Percentiles rank a stretch among this genome's conserved stretches.
Conservation (phyloP, 1,140 invertebrate species). For the Tetragnatha versicolor region DNA sequence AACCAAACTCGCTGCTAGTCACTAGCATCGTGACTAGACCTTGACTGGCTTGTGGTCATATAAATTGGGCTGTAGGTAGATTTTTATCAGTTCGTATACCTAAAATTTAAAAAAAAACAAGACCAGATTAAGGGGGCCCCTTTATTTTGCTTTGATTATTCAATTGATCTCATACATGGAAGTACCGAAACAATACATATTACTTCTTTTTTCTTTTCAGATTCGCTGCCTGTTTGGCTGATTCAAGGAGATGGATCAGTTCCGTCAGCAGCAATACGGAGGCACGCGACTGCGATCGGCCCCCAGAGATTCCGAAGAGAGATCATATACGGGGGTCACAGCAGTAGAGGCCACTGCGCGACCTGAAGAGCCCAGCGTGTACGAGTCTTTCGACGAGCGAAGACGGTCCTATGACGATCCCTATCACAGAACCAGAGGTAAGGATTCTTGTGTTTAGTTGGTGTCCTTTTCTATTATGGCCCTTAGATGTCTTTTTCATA, state of each 20-base stretch:
- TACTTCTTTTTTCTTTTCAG: slow-evolving; percentile 1
- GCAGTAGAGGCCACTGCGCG: not conserved
- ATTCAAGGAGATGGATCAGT: slow-evolving; percentile 33
- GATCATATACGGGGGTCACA: not conserved
- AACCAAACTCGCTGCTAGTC: too few species aligned
- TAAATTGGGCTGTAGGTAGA: too few species aligned
- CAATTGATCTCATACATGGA: too few species aligned
- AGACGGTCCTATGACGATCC: slow-evolving; percentile 38
- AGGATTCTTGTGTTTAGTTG: too few species aligned
- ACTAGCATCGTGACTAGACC: too few species aligned
- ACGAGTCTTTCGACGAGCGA: slow-evolving; percentile 36
- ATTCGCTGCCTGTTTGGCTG: not conserved
- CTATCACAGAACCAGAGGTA: slow-evolving; percentile 43
- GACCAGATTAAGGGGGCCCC: too few species aligned
- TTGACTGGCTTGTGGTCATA: too few species aligned
- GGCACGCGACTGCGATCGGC: slow-evolving; percentile 8
- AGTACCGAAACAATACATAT: not conserved
- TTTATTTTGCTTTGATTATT: too few species aligned
- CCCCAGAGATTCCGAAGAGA: slow-evolving; percentile 28
- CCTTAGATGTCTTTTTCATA: too few species aligned
- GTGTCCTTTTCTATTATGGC: too few species aligned
- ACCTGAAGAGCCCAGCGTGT: slow-evolving; percentile 23
- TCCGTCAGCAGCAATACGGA: slow-evolving; percentile 12
- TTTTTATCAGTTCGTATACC: too few species aligned
- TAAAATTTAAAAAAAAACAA: too few species aligned